A percentile compares a stretch with the other conserved stretches of the same genome.
These are phyloP conservation scores for Hypena proboscidalis DNA, from an alignment of 2,888 invertebrate genomes.

Conservation along the genomic window DNA sequence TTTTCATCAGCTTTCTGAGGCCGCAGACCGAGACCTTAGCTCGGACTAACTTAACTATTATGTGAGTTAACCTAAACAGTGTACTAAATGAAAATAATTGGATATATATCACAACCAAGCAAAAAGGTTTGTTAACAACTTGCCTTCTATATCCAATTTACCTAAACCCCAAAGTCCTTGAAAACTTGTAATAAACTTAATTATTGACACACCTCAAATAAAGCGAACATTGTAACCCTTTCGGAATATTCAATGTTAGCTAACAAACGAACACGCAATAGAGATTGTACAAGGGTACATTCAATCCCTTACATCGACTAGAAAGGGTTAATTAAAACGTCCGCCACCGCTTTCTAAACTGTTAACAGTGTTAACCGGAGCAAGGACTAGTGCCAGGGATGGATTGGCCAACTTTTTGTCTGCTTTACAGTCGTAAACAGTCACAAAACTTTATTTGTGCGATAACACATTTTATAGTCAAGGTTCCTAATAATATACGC, in stretches of 20 bases:
- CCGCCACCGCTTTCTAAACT: slow-evolving; percentile 46
- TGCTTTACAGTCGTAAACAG: too few relatives aligned
- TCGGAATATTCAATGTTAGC: slow-evolving; percentile 31
- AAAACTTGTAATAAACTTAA: slow-evolving; percentile 4
- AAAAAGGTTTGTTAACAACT: not conserved
- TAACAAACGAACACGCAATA: slow-evolving; percentile 42
- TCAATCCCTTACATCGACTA: slow-evolving; percentile 40
- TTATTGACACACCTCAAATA: slow-evolving; percentile 6
- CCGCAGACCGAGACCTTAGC: too few relatives aligned
- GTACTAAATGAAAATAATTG: too few relatives aligned
- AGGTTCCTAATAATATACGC: too few relatives aligned
- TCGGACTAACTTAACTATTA: too few relatives aligned
- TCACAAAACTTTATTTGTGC: too few relatives aligned
- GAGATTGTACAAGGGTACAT: slow-evolving; percentile 34
- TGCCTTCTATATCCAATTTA: not conserved
- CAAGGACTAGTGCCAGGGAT: slow-evolving; percentile 33
- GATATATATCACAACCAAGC: not conserved
- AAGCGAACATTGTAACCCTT: slow-evolving; percentile 1
- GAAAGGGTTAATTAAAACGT: slow-evolving; percentile 70
- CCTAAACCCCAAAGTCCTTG: too few relatives aligned
- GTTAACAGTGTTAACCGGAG: slow-evolving; percentile 46
- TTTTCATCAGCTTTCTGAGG: too few relatives aligned
- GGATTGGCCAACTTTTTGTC: slow-evolving; percentile 8
- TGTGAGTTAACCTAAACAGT: too few relatives aligned
- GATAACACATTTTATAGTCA: too few relatives aligned